Base-by-base conservation (phyloP, 2,888 invertebrate genomes). In the Eumacrocentrus americanus region DNA sequence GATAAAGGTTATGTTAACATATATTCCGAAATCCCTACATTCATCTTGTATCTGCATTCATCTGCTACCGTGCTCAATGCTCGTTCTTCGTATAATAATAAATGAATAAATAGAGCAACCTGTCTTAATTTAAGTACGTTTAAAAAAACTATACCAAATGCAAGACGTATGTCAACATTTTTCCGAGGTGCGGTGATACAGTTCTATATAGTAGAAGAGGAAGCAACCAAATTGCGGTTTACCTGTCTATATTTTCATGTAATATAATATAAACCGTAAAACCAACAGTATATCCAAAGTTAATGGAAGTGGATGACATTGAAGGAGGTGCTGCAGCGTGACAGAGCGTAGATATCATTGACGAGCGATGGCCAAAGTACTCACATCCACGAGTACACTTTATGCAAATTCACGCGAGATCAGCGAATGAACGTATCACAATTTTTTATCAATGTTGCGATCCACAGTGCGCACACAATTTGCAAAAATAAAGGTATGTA, bases 381-480 rank as follows among this genome's bases (percentile, higher is more conserved):
- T 85, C 88, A 12, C 90, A 98, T 77, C 87, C 87, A 7, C 86
- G 89, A 75, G 99, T 99, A 0, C 99, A 91, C 81, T 99, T 98
- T 77, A 93, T 97, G 91, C 98, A 99, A 83, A 87, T 99, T 64
- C 99, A 99, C 83, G 99, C 96, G 0, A 86, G 99, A 44, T 98
- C 98, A 12, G 99, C 99, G 34, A 99, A 99, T 82, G 99, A 99
- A 81, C 98, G 99, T 0, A 98, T 98, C 97, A 99, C 99, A 6
- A 97, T 93, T 11, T 99, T 98, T 81, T 99, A 98, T 81, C 91
- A 94, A 76, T 99, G 99, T 78, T 94, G 95, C 76, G 92, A 91
- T 79, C 88, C 89, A 72, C 85, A 89, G 68, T 99, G 99, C 83
- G 90, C 90, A 22, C 91, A 97, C 80, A 91, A 91, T 69, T 99